phyloP scores from a whole-genome alignment of 1,140 invertebrate genomes.

The Temnothorax nylanderi region DNA sequence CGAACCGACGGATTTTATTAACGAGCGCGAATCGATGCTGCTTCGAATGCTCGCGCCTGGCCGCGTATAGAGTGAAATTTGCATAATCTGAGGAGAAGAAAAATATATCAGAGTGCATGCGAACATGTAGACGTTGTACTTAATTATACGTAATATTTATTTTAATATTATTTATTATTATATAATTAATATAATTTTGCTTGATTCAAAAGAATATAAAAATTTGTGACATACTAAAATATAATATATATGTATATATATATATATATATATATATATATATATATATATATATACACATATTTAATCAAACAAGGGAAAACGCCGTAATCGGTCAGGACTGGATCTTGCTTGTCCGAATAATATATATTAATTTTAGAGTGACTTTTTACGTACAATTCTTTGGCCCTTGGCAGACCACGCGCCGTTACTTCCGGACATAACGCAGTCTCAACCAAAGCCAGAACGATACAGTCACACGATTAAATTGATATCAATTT shows the following conservation, averaged over 20 bases:
- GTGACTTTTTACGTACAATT: no score
- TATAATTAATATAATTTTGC: background rate
- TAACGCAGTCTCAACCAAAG: no score
- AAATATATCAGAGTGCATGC: background rate
- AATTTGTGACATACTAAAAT: background rate
- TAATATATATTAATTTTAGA: no score
- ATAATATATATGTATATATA: background rate
- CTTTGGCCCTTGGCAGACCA: no score
- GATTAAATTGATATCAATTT: no score
- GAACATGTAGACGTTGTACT: background rate
- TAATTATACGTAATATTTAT: conserved; percentile 21
- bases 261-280: no score
- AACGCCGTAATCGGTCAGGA: no score
- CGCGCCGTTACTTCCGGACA: no score
- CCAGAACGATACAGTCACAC: no score
- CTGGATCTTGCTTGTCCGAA: no score
- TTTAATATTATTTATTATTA: background rate
- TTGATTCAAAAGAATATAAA: background rate
- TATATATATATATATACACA: no score
- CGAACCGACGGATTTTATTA: conserved; percentile 54
- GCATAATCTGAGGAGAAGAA: background rate
- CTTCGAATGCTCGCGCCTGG: background rate
- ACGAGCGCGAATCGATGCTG: conserved; percentile 41
- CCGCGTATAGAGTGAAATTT: background rate
- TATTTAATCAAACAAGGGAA: no score